Conservation (phyloP, 2,888 invertebrate genomes). For the Cheilosia scutellata region DNA sequence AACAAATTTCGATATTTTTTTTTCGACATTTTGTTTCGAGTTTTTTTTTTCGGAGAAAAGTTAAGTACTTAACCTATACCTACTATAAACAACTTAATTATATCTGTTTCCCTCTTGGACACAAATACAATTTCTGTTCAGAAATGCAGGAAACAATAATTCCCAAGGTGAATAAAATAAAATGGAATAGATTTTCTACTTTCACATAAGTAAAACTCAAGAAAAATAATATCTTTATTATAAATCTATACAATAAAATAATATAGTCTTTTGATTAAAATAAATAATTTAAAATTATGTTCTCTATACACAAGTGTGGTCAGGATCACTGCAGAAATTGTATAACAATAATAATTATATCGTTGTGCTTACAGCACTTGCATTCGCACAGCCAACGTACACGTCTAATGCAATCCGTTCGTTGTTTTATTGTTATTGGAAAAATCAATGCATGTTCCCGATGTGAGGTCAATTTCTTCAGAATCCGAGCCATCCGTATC, state of each 20-base stretch:
- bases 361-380: conserved; percentile 16
- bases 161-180: background rate
- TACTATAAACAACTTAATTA: no score
- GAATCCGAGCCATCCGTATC: conserved; percentile 83
- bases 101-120: no score
- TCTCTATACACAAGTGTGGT: conserved; percentile 57
- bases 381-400: background rate
- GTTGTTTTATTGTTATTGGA: conserved; percentile 81
- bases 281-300: conserved; percentile 45
- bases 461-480: conserved; percentile 84
- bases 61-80: no score
- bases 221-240: conserved; percentile 65
- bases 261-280: conserved; percentile 30
- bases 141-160: no score
- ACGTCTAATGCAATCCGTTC: conserved; percentile 59
- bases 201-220: conserved; percentile 61
- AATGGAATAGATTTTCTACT: background rate
- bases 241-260: conserved; percentile 62
- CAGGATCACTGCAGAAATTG: conserved; percentile 35
- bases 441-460: conserved; percentile 84
- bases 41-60: no score
- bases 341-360: background rate
- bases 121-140: no score
- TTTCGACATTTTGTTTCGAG: no score
- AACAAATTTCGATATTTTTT: no score